Evolutionary conservation across 2,113 vertebrate genomes (phyloP), one percentile per base, ranked within the genome.

Genomic region (Aphyosemion australe): DNA sequence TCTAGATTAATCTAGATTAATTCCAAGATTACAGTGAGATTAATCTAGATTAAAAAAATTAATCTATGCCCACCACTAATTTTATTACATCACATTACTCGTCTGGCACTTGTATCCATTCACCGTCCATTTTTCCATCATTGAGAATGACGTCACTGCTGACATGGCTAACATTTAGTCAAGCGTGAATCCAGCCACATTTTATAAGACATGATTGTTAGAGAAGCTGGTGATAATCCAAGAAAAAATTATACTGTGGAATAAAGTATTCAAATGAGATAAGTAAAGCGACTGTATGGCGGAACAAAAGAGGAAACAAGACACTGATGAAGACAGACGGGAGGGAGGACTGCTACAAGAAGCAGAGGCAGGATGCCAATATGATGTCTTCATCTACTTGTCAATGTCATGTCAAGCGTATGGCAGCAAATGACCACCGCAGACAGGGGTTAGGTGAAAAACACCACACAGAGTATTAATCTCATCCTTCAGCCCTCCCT

Each of bases 311-410:
- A 64, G 65, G 58, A 82, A 79, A 58, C 73, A 64, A 82, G 58
- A 82, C 53, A 39, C 41, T 81, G 83, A 82, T 74, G 50, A 59
- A 74, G 69, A 74, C 39, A 74, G 79, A 86, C 53, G 64, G 57
- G 60, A 78, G 42, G 49, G 34, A 54, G 57, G 49, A 67, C 63
- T 72, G 72, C 47, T 54, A 76, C 56, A 55, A 80, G 76, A 70
- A 8, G 12, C 46, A 41, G 57, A 79, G 62, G 71, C 65, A 73
- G 72, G 61, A 80, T 83, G 84, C 74, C 83, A 84, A 72, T 84
- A 79, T 63, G 63, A 87, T 86, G 83, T 85, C 78, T 83, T 83
- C 66, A 84, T 81, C 69, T 68, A 61, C 66, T 58, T 67, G 82
- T 70, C 73, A 79, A 65, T 54, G 71, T 82, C 83, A 78, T 69